A percentile compares a stretch with the other conserved stretches of the same genome.
Conservation (phyloP, 2,113 vertebrate genomes). For the Bubalus kerabau region DNA sequence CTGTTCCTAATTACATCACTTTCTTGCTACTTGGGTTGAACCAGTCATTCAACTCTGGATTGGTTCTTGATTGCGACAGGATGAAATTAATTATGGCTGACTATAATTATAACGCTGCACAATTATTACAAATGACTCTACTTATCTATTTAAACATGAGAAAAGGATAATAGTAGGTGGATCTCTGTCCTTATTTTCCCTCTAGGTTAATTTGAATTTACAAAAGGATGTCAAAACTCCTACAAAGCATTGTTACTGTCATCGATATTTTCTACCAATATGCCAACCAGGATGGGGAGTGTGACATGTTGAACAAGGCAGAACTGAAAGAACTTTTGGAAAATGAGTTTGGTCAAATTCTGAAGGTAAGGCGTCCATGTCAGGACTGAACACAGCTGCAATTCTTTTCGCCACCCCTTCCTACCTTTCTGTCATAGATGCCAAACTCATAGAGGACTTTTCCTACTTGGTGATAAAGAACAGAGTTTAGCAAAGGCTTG, state of each 20-base stretch:
- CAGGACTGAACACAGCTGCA: not conserved
- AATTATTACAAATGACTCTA: slow-evolving; percentile 29
- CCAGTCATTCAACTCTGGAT: slow-evolving; percentile 35
- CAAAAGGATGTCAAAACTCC: slow-evolving; percentile 75
- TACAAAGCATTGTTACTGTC: slow-evolving; percentile 73
- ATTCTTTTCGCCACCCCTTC: not conserved
- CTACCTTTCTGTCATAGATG: not conserved
- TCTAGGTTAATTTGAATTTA: slow-evolving; percentile 61
- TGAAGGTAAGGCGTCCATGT: slow-evolving; percentile 61
- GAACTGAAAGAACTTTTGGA: slow-evolving; percentile 73
- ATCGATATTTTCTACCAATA: slow-evolving; percentile 68
- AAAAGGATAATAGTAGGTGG: not conserved
- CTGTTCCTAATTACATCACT: slow-evolving; percentile 19
- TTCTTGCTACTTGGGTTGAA: slow-evolving; percentile 31
- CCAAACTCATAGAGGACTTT: not conserved
- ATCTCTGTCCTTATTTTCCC: not conserved
- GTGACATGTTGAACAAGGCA: slow-evolving; percentile 57
- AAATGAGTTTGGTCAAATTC: slow-evolving; percentile 68
- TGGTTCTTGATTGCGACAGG: slow-evolving; percentile 17
- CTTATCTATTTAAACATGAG: not conserved
- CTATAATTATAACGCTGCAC: not conserved
- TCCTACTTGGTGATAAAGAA: not conserved
- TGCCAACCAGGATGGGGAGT: slow-evolving; percentile 18
- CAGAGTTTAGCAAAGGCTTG: not conserved
- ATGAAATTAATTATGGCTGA: slow-evolving; percentile 11